phyloP scores from a whole-genome alignment of 2,888 invertebrate genomes.

The Gymnocheta viridis region DNA sequence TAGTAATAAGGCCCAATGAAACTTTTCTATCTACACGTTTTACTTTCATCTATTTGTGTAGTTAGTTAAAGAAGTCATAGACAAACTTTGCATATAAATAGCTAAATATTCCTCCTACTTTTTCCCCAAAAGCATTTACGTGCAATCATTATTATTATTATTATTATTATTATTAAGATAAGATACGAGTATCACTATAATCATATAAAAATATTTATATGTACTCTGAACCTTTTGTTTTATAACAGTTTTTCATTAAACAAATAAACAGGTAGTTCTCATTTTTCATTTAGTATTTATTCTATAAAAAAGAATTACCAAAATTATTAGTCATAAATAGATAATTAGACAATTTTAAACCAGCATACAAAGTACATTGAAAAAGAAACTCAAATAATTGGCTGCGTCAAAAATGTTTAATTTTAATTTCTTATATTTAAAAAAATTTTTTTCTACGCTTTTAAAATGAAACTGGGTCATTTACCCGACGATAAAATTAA shows the following conservation, averaged over 20 bases:
- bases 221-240: background rate
- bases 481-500: slow-evolving; percentile 12
- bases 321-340: too few species aligned
- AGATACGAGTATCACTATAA: background rate
- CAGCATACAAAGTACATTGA: background rate
- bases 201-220: too few species aligned
- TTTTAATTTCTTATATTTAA: slow-evolving; percentile 1
- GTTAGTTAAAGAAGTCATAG: background rate
- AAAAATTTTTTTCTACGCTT: background rate
- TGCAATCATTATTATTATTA: background rate
- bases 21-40: too few species aligned
- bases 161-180: background rate
- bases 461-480: slow-evolving; percentile 48
- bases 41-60: background rate
- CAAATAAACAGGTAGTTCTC: slow-evolving; percentile 25
- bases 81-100: background rate
- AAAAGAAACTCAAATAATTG: background rate
- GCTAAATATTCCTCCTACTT: background rate
- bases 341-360: too few species aligned
- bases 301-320: background rate
- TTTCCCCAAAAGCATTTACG: background rate
- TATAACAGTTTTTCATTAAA: slow-evolving; percentile 8
- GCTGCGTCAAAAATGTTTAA: background rate
- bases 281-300: background rate
- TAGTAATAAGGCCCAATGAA: too few species aligned